A percentile compares a stretch with the other conserved stretches of the same genome.
phyloP scores from a whole-genome alignment of 2,113 vertebrate genomes.

The Saimiri boliviensis region DNA sequence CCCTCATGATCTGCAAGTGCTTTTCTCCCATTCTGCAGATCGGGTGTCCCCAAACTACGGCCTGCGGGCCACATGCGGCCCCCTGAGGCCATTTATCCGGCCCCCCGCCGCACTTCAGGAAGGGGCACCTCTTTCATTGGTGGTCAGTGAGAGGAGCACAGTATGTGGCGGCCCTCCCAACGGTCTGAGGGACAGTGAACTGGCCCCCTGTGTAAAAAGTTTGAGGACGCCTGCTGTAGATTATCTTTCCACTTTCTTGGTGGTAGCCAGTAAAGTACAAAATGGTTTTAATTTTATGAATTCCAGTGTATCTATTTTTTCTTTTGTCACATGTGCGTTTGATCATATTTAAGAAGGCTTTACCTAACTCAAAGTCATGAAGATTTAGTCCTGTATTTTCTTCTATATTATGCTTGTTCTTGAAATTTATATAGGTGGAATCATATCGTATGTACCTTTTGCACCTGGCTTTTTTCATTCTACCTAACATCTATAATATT shows the following conservation, averaged over 20 bases:
- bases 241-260: neutral
- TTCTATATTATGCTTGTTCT: neutral
- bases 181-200: no score
- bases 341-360: neutral
- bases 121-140: no score
- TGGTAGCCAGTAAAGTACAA: neutral
- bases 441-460: neutral
- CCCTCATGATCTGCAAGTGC: no score
- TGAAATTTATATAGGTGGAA: neutral
- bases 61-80: no score
- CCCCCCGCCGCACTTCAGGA: no score
- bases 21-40: no score
- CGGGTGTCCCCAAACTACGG: no score
- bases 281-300: neutral
- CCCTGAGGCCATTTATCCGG: no score
- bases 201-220: no score
- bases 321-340: neutral
- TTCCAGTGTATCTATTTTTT: neutral
- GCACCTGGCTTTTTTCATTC: neutral
- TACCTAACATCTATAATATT: neutral
- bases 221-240: no score
- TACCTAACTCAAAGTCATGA: neutral
- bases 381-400: neutral
- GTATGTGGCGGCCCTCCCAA: no score
- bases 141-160: no score